phyloP scores from a whole-genome alignment of 2,888 invertebrate species.

The Drosophila setosimentum region DNA sequence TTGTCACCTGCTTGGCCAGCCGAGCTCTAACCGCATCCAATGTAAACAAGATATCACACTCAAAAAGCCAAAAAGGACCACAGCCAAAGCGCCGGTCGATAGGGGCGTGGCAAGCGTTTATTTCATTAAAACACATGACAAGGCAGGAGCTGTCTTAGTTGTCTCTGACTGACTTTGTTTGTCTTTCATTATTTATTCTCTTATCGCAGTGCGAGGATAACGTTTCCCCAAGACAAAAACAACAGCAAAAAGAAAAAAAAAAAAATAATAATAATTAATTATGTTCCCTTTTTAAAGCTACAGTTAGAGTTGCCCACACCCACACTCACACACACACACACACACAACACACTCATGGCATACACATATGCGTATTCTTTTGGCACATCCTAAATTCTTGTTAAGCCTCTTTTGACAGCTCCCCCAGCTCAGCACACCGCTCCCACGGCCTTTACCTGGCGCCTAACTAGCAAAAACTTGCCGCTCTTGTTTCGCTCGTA shows the following conservation, averaged over 20 bases:
- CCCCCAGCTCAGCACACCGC: background rate
- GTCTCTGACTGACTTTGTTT: conserved; percentile 66
- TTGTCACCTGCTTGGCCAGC: conserved; percentile 59
- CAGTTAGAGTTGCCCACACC: conserved; percentile 33
- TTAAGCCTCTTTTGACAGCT: conserved; percentile 51
- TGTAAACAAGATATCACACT: conserved; percentile 39
- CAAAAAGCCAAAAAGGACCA: background rate
- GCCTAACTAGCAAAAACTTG: conserved; percentile 37
- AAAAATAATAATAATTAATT: conserved; percentile 59
- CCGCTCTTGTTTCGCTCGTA: conserved; percentile 41
- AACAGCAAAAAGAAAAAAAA: conserved; percentile 8
- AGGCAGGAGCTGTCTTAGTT: conserved; percentile 14
- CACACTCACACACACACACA: conserved; percentile 36
- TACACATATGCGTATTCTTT: conserved; percentile 26
- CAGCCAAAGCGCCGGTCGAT: conserved; percentile 9
- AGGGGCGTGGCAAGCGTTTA: conserved; percentile 43
- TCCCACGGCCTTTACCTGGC: conserved; percentile 38
- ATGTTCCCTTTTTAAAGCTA: conserved; percentile 48
- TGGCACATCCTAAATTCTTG: conserved; percentile 7
- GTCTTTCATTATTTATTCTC: conserved; percentile 75
- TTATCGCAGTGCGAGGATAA: conserved; percentile 55
- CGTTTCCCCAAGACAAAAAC: conserved; percentile 28
- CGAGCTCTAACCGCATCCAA: conserved; percentile 36
- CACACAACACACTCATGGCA: conserved; percentile 36
- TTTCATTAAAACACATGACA: conserved; percentile 63